These are phyloP conservation scores for Ectemnius cavifrons DNA, from an alignment of 2,888 invertebrate species.

Conservation along the genomic window DNA sequence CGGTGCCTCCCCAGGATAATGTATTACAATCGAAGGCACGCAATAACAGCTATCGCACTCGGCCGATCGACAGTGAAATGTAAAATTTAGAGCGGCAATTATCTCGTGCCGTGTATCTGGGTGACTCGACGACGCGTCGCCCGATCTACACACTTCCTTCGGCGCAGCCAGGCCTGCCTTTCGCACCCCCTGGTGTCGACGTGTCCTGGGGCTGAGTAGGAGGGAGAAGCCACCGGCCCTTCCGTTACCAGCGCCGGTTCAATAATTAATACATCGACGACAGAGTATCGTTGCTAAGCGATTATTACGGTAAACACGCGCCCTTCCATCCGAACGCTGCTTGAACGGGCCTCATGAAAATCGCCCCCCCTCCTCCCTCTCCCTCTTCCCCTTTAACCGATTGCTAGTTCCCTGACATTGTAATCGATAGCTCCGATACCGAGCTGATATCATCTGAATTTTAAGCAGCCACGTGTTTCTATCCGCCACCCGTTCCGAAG, in stretches of 20 bases:
- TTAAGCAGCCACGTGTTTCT: slow-evolving; percentile 4
- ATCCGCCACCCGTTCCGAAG: not conserved
- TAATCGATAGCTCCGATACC: slow-evolving; percentile 15
- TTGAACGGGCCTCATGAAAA: slow-evolving; percentile 9
- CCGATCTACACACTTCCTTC: slow-evolving; percentile 46
- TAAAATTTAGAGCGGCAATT: slow-evolving; percentile 67
- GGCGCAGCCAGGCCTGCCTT: not conserved
- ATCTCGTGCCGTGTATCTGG: slow-evolving; percentile 68
- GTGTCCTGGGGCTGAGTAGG: not conserved
- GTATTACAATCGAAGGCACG: slow-evolving; percentile 69
- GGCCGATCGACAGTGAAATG: slow-evolving; percentile 68
- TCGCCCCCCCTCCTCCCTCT: no score
- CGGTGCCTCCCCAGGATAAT: slow-evolving; percentile 47
- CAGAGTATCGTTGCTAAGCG: slow-evolving; percentile 71
- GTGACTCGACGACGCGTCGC: slow-evolving; percentile 48
- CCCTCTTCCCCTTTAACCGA: no score
- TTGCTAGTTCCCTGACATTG: not conserved
- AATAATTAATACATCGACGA: slow-evolving; percentile 72
- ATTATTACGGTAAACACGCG: slow-evolving; percentile 67
- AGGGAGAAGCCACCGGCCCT: slow-evolving; percentile 26
- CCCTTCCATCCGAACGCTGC: slow-evolving; percentile 13
- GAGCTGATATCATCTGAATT: slow-evolving; percentile 4
- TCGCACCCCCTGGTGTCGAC: slow-evolving; percentile 16
- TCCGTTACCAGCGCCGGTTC: slow-evolving; percentile 58
- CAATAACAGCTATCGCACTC: slow-evolving; percentile 66